Evolutionary conservation across 2,113 vertebrate genomes (phyloP).

Genomic region (Furnarius figulus): DNA sequence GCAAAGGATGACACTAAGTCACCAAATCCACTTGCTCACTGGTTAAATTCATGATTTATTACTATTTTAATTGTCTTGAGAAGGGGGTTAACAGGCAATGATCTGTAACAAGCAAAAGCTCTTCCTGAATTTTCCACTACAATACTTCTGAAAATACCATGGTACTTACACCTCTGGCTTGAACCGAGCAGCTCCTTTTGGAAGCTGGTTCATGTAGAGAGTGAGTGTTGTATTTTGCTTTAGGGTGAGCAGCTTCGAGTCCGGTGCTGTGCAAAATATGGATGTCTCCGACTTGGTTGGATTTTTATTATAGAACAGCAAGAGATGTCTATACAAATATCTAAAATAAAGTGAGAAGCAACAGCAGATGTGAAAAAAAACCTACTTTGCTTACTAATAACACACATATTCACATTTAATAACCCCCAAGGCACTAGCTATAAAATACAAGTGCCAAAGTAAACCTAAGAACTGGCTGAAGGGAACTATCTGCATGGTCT

Average conservation of each 20-base stretch:
- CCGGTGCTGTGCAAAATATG: slow-evolving; percentile 80
- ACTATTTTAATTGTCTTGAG: neutral
- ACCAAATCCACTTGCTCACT: neutral
- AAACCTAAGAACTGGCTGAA: neutral
- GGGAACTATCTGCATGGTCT: neutral
- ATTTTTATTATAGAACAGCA: slow-evolving; percentile 89
- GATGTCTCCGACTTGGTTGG: slow-evolving; percentile 80
- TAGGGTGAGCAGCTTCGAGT: slow-evolving; percentile 81
- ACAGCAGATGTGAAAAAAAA: neutral
- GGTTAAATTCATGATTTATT: neutral
- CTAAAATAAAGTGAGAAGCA: slow-evolving; percentile 52
- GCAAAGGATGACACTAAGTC: neutral
- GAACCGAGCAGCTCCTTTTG: slow-evolving; percentile 89
- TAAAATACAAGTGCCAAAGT: neutral
- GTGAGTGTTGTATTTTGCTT: slow-evolving; percentile 83
- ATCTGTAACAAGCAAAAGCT: neutral
- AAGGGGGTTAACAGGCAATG: neutral
- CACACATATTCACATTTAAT: neutral
- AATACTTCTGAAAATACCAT: neutral
- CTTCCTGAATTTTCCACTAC: neutral
- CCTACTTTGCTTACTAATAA: neutral
- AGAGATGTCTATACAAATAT: slow-evolving; percentile 88
- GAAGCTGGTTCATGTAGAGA: slow-evolving; percentile 91
- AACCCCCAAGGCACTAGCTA: neutral
- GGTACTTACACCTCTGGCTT: slow-evolving; percentile 82